Evolutionary conservation across 2,888 invertebrate species (phyloP).

Genomic region (Biston betularia): DNA sequence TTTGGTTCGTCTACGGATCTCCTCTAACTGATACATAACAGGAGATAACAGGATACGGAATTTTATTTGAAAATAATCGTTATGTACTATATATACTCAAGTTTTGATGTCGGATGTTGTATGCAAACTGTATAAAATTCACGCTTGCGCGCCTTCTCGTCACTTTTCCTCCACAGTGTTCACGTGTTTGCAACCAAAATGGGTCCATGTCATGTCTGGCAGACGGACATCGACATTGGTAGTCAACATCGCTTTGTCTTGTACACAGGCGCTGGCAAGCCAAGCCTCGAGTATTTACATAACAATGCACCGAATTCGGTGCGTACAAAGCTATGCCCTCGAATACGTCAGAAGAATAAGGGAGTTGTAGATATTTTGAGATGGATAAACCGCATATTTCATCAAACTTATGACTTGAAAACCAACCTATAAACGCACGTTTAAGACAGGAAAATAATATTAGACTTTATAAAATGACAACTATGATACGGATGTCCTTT

Average conservation of each 20-base stretch:
- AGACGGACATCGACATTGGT: conserved; percentile 77
- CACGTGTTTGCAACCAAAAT: conserved; percentile 51
- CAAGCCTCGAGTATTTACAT: conserved; percentile 82
- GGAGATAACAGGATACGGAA: no score
- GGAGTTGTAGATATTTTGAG: conserved; percentile 27
- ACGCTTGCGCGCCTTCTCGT: not conserved
- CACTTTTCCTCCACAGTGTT: conserved; percentile 1
- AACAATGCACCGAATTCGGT: conserved; percentile 81
- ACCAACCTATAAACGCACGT: conserved; percentile 16
- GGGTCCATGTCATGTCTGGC: conserved; percentile 69
- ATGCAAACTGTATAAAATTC: not conserved
- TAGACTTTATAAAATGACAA: no score
- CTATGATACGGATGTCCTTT: no score
- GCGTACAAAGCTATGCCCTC: conserved; percentile 57
- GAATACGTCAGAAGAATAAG: conserved; percentile 34
- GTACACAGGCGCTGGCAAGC: conserved; percentile 77
- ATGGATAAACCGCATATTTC: conserved; percentile 26
- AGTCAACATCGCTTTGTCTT: conserved; percentile 84
- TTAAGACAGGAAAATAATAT: not conserved
- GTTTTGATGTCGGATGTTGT: no score
- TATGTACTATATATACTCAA: not conserved
- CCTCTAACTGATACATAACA: no score
- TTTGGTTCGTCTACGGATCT: no score
- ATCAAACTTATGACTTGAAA: conserved; percentile 13
- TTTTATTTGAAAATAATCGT: no score